Evolutionary conservation across 2,113 vertebrate species (phyloP).

Genomic region (Toxostoma redivivum): DNA sequence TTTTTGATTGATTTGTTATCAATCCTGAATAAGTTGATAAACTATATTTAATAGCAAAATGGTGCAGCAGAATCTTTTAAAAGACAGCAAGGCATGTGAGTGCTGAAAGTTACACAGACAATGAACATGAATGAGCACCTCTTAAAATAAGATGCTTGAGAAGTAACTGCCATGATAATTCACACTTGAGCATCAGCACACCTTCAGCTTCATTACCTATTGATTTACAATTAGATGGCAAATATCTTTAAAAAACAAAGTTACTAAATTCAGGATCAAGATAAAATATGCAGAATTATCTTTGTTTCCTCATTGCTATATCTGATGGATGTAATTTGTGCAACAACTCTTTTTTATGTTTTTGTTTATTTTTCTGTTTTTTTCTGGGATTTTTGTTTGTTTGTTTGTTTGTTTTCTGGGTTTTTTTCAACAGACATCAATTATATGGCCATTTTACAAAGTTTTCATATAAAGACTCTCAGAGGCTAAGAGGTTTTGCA

Average conservation of each 20-base stretch:
- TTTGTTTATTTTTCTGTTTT: neutral
- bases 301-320: neutral
- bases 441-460: neutral
- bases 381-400: neutral
- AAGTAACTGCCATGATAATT: neutral
- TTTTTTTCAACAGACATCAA: neutral
- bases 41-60: neutral
- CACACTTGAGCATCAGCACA: neutral
- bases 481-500: neutral
- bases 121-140: neutral
- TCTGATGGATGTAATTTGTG: neutral
- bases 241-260: neutral
- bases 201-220: neutral
- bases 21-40: neutral
- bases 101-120: neutral
- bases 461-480: neutral
- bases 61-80: neutral
- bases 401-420: neutral
- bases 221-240: neutral
- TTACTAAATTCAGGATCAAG: neutral
- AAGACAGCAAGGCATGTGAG: neutral
- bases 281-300: neutral
- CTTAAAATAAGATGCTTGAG: neutral
- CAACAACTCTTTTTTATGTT: rapidly evolving
- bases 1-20: too few species aligned